Evolutionary conservation across 2,888 invertebrate species (phyloP), one percentile per base, ranked within the genome.

Genomic region (Ecliptopera silaceata): DNA sequence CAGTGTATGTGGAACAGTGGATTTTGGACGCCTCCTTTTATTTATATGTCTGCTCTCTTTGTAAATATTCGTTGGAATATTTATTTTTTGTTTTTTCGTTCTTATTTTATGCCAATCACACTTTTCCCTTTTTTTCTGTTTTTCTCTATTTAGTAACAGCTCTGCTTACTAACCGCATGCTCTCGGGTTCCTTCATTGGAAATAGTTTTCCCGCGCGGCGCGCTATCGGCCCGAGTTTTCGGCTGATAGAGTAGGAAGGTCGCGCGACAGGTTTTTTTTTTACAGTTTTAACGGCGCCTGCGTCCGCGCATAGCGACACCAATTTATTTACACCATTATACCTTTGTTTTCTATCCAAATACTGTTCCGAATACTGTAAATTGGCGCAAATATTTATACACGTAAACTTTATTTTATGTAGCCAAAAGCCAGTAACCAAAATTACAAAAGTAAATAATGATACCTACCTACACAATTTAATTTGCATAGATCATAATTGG

Each of bases 71-170:
- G 72, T 72, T 63, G 74, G 81, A 81, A 82, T 82, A 80, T 83
- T 79, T 79, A 71, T 79, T 72, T 71, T 79, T 72, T 71, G 74
- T 70, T 68, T 74, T 67, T 68, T 73, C 74, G 68, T 74, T 69
- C 77, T 82, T 82, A 83, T 85, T 82, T 85, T 84, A 86, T 91
- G 90, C 90, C 90, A 90, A 91, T 89, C 84, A 87, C 89, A 89
- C 85, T 76, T 81, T 79, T 84, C 78, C 80, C 79, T 74, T 71
- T 77, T 77, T 80, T 75, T 69, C 70, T 70, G 76, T 72, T 74
- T 72, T 73, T 69, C 74, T 26, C 66, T 70, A 53, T 69, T 63
- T 67, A 63, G 65, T 77, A 77, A 76, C 71, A 56, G 61, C 65
- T 66, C 79, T 74, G 73, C 70, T 69, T 71, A 82, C 79, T 88